Evolutionary conservation across 1,140 invertebrate genomes (phyloP), one percentile per base, ranked within the genome.

Genomic region (Proctacanthus coquilletti): DNA sequence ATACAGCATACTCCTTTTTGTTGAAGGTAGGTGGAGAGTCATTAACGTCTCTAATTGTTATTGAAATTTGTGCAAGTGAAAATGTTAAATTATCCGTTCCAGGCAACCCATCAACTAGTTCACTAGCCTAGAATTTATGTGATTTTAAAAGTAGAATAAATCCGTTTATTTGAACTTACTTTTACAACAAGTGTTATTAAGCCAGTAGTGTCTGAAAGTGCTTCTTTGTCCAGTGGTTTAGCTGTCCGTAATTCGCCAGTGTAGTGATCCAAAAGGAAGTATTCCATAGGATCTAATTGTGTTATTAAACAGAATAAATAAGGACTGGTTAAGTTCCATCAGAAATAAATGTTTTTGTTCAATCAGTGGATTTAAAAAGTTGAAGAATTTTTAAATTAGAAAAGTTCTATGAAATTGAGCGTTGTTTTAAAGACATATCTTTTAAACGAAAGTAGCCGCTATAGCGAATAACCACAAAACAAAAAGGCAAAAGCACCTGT

Each of bases 31-130:
- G 93, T 1, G 88, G 76, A 47, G 88, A 86, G 58, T 98, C 92
- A 61, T 96, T 96, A 1, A 94, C 85, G 62, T 94, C 91, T 50
- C 76, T 74, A 42, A 94, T 83, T 17, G 80, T 87, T 10, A 95
- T 74, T 0, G 74, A 85, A 8, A 84, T 77, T 29, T 77, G 72
- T 2, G 79, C 71, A 6, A 67, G 67, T 3, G 77, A 70, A 10
- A 72, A 68, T 0, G 79, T 79, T 15, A 72, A 52, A 4, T 72
- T 52, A 46, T 83, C 78, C 47, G 78, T 71, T 4, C 73, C 62
- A 13, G 76, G 72, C 10, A 65, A 54, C 1, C 79, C 82, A 51
- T 84, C 72, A 3, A 84, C 70, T 41, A 85, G 47, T 64, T 87
- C 83, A 19, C 74, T 72, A 3, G 83, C 83, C 70, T 80, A 47